phyloP scores from a whole-genome alignment of 2,113 vertebrate species.

The Nyctibius bracteatus region DNA sequence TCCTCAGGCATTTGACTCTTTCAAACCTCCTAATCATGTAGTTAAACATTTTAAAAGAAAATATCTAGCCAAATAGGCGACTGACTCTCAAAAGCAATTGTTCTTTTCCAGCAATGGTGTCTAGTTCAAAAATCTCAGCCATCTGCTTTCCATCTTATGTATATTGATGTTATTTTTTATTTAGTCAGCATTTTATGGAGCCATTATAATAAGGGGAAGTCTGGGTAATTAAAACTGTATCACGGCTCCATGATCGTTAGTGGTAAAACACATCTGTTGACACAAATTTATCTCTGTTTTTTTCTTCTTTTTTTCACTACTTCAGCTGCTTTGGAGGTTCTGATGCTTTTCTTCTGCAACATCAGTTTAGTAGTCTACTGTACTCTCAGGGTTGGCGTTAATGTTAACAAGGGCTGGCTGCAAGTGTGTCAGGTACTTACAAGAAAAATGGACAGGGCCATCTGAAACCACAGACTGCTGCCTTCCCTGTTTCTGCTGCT shows the following conservation, averaged over 20 bases:
- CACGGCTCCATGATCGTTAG: conserved; percentile 4
- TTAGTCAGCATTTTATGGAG: conserved; percentile 7
- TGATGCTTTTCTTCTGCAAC: background rate
- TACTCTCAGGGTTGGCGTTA: background rate
- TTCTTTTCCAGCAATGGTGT: conserved; percentile 44
- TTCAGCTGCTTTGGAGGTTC: background rate
- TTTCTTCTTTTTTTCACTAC: background rate
- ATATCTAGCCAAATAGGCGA: conserved; percentile 22
- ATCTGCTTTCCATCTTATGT: conserved; percentile 66
- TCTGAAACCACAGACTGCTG: background rate
- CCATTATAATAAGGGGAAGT: conserved; percentile 2
- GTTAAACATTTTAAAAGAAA: conserved; percentile 56
- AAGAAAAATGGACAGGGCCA: background rate
- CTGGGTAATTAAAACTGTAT: conserved; percentile 24
- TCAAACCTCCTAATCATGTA: conserved; percentile 26
- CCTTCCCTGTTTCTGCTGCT: background rate
- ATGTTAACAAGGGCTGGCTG: background rate
- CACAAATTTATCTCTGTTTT: background rate
- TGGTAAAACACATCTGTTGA: conserved; percentile 33
- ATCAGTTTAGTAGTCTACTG: background rate
- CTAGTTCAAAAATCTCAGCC: conserved; percentile 47
- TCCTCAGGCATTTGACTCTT: background rate
- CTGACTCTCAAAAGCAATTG: conserved; percentile 15
- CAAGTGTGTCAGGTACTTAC: background rate
- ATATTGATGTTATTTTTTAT: conserved; percentile 62